Conservation (phyloP, 2,113 vertebrate species). For the Grantiella picta region DNA sequence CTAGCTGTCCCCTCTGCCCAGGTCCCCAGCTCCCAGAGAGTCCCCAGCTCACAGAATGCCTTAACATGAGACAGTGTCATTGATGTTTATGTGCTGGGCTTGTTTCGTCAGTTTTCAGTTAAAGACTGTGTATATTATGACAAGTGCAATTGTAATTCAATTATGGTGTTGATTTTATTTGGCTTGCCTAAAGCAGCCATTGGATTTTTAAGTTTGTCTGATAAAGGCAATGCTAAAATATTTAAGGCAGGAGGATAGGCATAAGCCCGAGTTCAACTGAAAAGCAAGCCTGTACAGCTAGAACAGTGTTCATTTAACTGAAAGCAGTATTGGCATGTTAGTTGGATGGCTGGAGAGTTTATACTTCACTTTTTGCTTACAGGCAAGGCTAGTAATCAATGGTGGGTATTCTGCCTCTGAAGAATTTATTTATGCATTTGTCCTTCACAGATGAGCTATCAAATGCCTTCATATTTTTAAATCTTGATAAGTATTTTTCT, state of each 20-base stretch:
- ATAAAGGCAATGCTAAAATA: background rate
- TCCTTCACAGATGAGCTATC: background rate
- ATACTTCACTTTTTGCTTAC: background rate
- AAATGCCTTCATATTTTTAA: background rate
- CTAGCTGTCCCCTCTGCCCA: background rate
- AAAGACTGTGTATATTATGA: background rate
- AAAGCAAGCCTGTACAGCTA: background rate
- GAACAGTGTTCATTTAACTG: background rate
- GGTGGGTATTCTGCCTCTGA: background rate
- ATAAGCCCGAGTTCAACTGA: background rate
- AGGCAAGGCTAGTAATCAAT: background rate
- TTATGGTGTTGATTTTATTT: background rate
- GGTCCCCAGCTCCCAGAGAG: background rate
- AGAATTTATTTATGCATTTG: background rate
- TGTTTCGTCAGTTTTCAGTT: background rate
- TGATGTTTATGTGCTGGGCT: background rate
- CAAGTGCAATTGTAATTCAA: background rate
- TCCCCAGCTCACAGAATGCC: accelerated
- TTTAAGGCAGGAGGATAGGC: background rate
- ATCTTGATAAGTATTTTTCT: background rate
- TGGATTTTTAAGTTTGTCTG: background rate
- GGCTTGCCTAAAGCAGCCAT: background rate
- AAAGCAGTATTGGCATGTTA: background rate
- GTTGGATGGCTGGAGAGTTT: background rate
- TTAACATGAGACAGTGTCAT: background rate